These are phyloP conservation scores for Bombus turneri DNA, from an alignment of 1,140 invertebrate genomes.

Conservation along the genomic window DNA sequence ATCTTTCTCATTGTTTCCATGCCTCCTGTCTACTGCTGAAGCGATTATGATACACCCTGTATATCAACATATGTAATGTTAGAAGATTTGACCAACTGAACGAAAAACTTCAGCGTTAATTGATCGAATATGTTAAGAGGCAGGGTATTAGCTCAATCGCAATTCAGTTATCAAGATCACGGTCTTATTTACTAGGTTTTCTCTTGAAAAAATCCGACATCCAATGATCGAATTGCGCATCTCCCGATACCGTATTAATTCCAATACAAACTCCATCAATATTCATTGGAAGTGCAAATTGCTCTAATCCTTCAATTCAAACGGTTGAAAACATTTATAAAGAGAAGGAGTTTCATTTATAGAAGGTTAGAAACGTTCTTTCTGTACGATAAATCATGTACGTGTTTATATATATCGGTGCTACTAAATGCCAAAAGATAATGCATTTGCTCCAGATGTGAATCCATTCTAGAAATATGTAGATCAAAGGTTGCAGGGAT, in stretches of 20 bases:
- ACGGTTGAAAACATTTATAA: not conserved
- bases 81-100: no score
- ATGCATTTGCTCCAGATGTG: not conserved
- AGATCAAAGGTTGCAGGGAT: constrained; percentile 3
- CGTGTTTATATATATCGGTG: no score
- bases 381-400: no score
- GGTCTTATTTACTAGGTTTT: not conserved
- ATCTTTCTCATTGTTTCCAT: not conserved
- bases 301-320: not conserved
- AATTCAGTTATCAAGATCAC: not conserved
- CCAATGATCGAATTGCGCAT: not conserved
- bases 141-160: not conserved
- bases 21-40: no score
- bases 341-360: not conserved
- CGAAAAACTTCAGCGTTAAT: no score
- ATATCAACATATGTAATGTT: not conserved
- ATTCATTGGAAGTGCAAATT: not conserved
- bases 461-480: not conserved
- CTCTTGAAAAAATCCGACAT: not conserved
- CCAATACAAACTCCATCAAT: constrained; percentile 3
- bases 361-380: not conserved
- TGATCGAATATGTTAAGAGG: no score
- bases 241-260: not conserved
- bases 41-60: no score
- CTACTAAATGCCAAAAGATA: not conserved